Evolutionary conservation across 2,888 invertebrate genomes (phyloP), one percentile per base, ranked within the genome.

Genomic region (Lepidochitona cinerea): DNA sequence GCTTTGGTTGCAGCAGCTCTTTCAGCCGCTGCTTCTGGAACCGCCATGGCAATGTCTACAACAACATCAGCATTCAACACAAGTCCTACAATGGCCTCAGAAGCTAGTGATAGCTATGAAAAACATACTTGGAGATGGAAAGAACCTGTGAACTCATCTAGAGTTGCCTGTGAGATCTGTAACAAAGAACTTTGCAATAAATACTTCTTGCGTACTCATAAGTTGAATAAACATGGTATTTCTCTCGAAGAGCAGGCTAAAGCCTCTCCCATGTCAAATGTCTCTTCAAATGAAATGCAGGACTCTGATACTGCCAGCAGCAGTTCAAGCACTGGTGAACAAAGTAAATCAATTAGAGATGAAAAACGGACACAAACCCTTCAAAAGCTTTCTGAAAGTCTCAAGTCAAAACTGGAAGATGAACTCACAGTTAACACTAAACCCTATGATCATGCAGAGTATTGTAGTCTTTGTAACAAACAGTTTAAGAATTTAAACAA

Each of bases 111-210:
- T 32, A 73, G 76, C n/a, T 79, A 69, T 71, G 84, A 84, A 64
- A 85, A 82, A 52, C 80, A 79, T 37, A 80, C 84, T 6, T 86
- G 85, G 84, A 78, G 85, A 68, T 89, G 88, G 88, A 89, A 88
- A 77, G 89, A 89, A 75, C 88, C 89, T 18, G 84, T 83, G 41
- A 88, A 88, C 77, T 83, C 87, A 0, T 83, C 86, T 36, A 77
- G 89, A 9, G 89, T 90, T 26, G 86, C 84, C 36, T 90, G 90
- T 81, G 89, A 89, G 29, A 80, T 90, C 72, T 90, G 90, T 78
- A 89, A 88, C 83, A 90, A 90, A 79, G 90, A 90, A 79, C 83
- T 91, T 69, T 90, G 90, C 81, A 90, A 90, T 80, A 90, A 90
- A 77, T 91, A 90, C 78, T 90, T 90, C 78, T 81, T 91, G 73